Conservation (phyloP, 2,888 invertebrate genomes). For the Muschampia plurimacula region DNA sequence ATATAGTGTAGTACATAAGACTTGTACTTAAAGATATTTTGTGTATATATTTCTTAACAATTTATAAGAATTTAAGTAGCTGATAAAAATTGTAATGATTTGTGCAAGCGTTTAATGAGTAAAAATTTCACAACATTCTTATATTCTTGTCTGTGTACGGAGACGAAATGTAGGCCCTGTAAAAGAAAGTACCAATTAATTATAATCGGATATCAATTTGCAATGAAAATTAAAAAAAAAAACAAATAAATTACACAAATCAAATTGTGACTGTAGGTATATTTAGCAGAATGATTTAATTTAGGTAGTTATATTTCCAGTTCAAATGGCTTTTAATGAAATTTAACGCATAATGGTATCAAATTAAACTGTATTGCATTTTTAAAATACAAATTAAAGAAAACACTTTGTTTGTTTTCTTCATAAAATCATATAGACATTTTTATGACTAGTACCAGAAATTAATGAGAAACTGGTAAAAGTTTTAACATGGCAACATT, state of each 20-base stretch:
- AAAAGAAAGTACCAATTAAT: conserved; percentile 56
- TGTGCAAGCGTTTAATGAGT: conserved; percentile 61
- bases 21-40: conserved; percentile 65
- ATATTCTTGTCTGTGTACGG: conserved; percentile 88
- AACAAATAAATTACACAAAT: not conserved
- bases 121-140: conserved; percentile 83
- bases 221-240: not conserved
- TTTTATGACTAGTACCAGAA: not conserved
- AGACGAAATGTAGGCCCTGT: conserved; percentile 88
- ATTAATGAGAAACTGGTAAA: not conserved
- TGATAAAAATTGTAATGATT: conserved; percentile 47
- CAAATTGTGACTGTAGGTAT: not conserved
- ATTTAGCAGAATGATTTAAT: not conserved
- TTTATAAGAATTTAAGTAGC: conserved; percentile 61
- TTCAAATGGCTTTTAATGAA: not conserved
- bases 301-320: not conserved
- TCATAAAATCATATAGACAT: not conserved
- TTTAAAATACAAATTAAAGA: not conserved
- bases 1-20: conserved; percentile 66
- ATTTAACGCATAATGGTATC: not conserved
- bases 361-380: not conserved
- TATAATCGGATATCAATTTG: not conserved
- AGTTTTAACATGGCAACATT: not conserved
- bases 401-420: too few species aligned
- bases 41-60: conserved; percentile 51